Evolutionary conservation across 2,888 invertebrate genomes (phyloP), one percentile per base, ranked within the genome.

Genomic region (Lasioglossum pauxillum): DNA sequence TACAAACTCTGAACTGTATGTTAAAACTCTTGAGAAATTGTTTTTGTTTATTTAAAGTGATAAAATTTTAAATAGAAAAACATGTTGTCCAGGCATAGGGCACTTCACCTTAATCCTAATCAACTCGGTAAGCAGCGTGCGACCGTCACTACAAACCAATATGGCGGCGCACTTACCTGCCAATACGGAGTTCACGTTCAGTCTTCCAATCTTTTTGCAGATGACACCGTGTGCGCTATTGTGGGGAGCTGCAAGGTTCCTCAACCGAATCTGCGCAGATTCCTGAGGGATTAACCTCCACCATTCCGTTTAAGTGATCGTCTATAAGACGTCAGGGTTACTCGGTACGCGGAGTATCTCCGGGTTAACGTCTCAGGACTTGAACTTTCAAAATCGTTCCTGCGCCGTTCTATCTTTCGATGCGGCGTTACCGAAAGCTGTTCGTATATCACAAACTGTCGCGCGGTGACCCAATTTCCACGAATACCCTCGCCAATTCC

Each of bases 291-390:
- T 69, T 69, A 69, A 38, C 69, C 38, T 12, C 69, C 23, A 35
- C 69, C 38, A 38, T 35, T 69, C 69, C 69, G 23, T 69, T 69
- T 23, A 69, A 69, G 38, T 23, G 69, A 69, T 69, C 69, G 69
- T 38, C 69, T 38, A 69, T 69, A 69, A 69, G 69, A 69, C 69
- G 69, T 69, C 69, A 69, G 69, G 35, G 69, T 67, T 10, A 35
- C 67, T 31, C 67, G 67, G 31, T 38, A 23, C 38, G 35, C 38
- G 38, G 10, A 38, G 69, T 23, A 69, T 38, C 69, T 69, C 38
- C 69, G 23, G 69, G 35, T 69, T 69, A 69, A 69, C 69, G 35
- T 41, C 72, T 38, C 35, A n/a, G n/a, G 35, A 69, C 69, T 23
- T 69, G 69, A 69, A 69, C 69, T 69, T 69, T 38, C 69, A 69